These are phyloP conservation scores for Poliocrania exsul DNA, from an alignment of 2,797 vertebrate genomes.

Conservation along the genomic window DNA sequence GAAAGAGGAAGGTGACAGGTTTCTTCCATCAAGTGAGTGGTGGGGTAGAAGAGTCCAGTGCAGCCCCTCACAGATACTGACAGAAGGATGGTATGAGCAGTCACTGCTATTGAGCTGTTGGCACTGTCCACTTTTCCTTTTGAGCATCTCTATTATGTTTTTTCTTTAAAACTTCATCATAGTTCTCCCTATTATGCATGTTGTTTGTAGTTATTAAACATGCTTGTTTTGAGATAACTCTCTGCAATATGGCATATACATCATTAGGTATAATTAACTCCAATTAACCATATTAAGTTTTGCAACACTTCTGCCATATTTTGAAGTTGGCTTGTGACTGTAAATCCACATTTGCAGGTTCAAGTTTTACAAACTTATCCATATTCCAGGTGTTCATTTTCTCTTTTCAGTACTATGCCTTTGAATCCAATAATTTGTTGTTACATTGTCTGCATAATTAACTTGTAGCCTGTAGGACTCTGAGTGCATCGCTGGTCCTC, in stretches of 20 bases:
- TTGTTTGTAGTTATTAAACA: constrained; percentile 65
- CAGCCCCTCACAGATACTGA: neutral
- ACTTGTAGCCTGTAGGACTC: neutral
- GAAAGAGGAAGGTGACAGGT: neutral
- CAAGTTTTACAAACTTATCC: neutral
- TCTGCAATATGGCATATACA: constrained; percentile 67
- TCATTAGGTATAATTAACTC: constrained; percentile 72
- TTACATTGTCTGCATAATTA: constrained; percentile 1
- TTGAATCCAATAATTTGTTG: neutral
- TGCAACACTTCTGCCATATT: constrained; percentile 33
- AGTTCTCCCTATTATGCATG: constrained; percentile 16
- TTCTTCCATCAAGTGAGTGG: neutral
- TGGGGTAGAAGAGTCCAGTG: neutral
- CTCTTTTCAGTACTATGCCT: neutral
- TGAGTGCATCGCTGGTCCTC: neutral
- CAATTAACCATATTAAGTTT: constrained; percentile 62
- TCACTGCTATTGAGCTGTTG: neutral
- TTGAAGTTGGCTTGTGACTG: constrained; percentile 46
- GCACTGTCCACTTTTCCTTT: neutral
- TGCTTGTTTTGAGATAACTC: constrained; percentile 62
- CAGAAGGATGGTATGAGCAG: neutral
- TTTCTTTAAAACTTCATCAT: constrained; percentile 8
- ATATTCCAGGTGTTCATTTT: neutral
- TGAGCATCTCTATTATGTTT: neutral
- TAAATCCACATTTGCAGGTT: neutral